A percentile compares a stretch with the other conserved stretches of the same genome.
These are phyloP conservation scores for Bucco capensis DNA, from an alignment of 2,113 vertebrate species.

Conservation along the genomic window DNA sequence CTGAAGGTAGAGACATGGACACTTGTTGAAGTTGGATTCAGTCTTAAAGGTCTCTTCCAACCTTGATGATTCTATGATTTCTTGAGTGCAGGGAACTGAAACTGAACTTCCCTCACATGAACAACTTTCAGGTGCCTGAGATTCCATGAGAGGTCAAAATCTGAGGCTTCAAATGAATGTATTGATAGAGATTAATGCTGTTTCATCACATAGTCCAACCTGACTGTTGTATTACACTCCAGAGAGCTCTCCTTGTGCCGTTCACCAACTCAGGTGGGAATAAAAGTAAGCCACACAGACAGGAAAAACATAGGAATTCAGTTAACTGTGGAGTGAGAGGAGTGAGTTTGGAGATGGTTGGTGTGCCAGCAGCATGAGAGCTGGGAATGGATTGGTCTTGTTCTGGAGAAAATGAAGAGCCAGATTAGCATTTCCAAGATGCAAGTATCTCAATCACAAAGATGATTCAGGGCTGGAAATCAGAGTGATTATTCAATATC, in stretches of 20 bases:
- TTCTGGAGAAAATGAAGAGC: background rate
- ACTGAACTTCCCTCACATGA: background rate
- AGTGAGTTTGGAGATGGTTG: background rate
- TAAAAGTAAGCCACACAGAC: background rate
- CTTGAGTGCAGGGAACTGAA: background rate
- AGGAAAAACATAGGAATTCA: background rate
- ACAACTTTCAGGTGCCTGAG: background rate
- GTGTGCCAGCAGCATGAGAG: background rate
- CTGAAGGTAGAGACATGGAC: background rate
- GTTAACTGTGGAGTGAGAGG: background rate
- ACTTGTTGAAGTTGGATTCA: background rate
- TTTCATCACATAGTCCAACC: background rate
- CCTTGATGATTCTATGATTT: background rate
- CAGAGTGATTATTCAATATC: background rate
- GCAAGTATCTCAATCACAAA: background rate
- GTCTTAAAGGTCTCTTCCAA: too few species aligned
- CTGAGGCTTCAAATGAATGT: background rate
- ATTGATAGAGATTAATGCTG: background rate
- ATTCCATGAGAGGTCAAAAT: background rate
- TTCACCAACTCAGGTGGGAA: background rate
- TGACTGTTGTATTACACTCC: background rate
- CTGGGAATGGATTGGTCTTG: background rate
- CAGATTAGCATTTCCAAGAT: background rate
- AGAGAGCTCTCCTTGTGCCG: background rate
- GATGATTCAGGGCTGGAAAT: background rate